Conservation (phyloP, 1,140 invertebrate genomes). For the Harlomillsia oculata region DNA sequence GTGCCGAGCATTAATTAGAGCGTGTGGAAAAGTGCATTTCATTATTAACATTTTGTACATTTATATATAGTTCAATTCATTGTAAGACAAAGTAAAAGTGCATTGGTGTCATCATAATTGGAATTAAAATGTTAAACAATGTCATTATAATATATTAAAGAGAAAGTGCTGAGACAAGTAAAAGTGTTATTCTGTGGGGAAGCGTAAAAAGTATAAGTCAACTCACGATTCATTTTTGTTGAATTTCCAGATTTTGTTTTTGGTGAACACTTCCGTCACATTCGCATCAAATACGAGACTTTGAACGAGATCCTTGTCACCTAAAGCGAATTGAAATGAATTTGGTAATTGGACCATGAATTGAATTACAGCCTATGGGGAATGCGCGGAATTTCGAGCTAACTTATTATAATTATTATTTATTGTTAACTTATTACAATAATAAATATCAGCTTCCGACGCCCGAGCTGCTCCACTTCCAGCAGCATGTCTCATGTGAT, state of each 20-base stretch:
- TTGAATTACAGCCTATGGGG: neutral
- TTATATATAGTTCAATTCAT: neutral
- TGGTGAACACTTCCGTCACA: constrained; percentile 58
- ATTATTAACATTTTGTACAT: constrained; percentile 1
- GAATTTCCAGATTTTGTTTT: constrained; percentile 30
- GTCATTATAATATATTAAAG: neutral
- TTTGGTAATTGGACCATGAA: neutral
- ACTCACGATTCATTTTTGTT: constrained; percentile 36
- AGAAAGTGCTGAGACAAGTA: neutral
- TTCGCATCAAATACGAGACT: constrained; percentile 70
- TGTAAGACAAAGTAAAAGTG: neutral
- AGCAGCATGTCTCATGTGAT: constrained; percentile 11
- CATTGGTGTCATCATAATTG: too few relatives aligned
- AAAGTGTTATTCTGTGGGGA: neutral
- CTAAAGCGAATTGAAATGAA: constrained; percentile 43
- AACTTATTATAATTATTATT: neutral
- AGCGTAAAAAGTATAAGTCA: neutral
- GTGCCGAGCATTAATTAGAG: too few relatives aligned
- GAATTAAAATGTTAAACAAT: neutral
- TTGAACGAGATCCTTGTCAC: constrained; percentile 71
- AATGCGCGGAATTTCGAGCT: neutral
- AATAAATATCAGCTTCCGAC: constrained; percentile 22
- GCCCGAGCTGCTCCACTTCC: constrained; percentile 1
- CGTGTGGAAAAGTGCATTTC: constrained; percentile 3
- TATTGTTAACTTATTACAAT: constrained; percentile 4